Conservation (phyloP, 92 coral and sea anemone genomes). For the Umimayanthus kanabou region DNA sequence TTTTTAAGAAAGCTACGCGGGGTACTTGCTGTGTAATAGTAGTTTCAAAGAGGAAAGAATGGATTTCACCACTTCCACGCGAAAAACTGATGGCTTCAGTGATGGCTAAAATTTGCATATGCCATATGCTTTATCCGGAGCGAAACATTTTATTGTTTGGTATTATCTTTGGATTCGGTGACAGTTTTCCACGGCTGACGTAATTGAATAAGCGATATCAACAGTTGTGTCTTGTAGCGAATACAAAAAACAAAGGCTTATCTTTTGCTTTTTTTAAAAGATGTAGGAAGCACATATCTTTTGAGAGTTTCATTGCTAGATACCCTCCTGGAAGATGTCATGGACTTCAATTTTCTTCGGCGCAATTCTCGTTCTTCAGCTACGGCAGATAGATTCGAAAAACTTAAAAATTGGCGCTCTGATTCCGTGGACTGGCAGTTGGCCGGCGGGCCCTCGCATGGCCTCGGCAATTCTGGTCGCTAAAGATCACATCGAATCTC, state of each 20-base stretch:
- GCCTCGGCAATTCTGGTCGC: slow-evolving; percentile 76
- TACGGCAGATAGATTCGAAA: background rate
- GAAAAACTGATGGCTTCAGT: background rate
- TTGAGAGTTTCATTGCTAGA: background rate
- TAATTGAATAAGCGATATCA: background rate
- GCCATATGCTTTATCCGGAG: slow-evolving; percentile 21
- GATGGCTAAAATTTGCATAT: slow-evolving; percentile 27
- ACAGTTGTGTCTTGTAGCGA: background rate
- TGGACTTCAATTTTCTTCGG: background rate
- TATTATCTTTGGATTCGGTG: background rate
- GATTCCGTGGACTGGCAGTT: slow-evolving; percentile 80
- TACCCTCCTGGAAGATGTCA: slow-evolving; percentile 4
- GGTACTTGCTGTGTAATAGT: background rate
- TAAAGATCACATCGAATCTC: slow-evolving; percentile 46
- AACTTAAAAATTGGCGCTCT: slow-evolving; percentile 68
- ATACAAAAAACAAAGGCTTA: background rate
- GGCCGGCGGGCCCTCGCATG: slow-evolving; percentile 73
- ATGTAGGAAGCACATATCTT: background rate
- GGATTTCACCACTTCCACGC: background rate
- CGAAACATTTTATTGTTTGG: background rate
- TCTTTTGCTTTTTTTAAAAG: background rate
- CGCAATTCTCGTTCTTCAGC: background rate
- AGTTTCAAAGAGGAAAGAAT: background rate
- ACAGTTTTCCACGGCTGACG: background rate
- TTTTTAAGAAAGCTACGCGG: background rate